Evolutionary conservation across 2,113 vertebrate genomes (phyloP).

Genomic region (Xenus cinereus): DNA sequence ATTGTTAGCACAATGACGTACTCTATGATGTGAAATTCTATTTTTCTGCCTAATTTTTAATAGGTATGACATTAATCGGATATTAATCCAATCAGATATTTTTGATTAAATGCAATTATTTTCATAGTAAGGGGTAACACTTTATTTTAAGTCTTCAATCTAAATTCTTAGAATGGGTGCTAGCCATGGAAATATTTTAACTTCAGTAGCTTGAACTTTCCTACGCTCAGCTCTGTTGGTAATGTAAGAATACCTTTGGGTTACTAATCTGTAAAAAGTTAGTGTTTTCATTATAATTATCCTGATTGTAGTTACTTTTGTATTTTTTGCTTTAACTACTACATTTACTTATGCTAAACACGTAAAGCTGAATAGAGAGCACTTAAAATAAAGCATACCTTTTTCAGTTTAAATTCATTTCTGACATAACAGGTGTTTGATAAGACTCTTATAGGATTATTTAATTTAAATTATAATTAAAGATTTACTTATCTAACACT

Average conservation of each 20-base stretch:
- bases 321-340: background rate
- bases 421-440: constrained; percentile 31
- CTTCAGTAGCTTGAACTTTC: background rate
- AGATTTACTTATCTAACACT: constrained; percentile 56
- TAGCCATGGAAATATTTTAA: background rate
- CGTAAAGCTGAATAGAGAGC: constrained; percentile 29
- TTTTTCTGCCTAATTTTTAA: constrained; percentile 40
- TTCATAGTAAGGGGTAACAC: constrained; percentile 33
- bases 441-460: constrained; percentile 8
- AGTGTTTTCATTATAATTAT: background rate
- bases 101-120: constrained; percentile 7
- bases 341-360: background rate
- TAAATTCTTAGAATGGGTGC: background rate
- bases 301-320: background rate
- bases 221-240: constrained; percentile 50
- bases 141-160: constrained; percentile 60
- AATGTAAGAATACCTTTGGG: background rate
- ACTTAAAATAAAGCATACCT: constrained; percentile 73
- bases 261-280: constrained; percentile 21
- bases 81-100: background rate
- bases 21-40: background rate
- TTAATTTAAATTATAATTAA: constrained; percentile 52
- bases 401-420: constrained; percentile 53
- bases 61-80: background rate
- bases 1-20: background rate